Base-by-base conservation (phyloP, 2,888 invertebrate genomes). In the Xestia rhomboidea region DNA sequence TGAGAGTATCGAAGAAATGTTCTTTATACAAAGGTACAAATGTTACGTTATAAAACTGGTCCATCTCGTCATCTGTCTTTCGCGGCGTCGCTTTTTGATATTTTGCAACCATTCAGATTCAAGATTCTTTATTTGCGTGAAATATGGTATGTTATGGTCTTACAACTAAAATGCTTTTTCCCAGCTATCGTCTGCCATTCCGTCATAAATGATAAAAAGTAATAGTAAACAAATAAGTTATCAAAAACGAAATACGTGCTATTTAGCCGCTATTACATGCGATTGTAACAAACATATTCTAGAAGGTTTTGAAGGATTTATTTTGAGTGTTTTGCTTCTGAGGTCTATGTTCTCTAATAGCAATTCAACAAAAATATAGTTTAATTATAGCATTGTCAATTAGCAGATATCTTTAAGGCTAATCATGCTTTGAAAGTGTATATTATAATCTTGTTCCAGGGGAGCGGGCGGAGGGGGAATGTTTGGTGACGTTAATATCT, bases 401-500 rank as follows among this genome's bases (percentile, higher is more conserved):
- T 44, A 73, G 34, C 18, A 38, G 49, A 51, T 49, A 44, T 41
- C 41, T 74, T 30, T 21, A 24, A 27, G 7, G 24, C 18, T 63
- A 18, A 64, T 51, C 24, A 41, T 62, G 38, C 34, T 71, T 67
- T 76, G 44, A 79, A 76, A 57, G 67, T 81, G 73, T 81, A 79
- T 75, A 79, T 80, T 76, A 38, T 73, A 76, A 79, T 90, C 90
- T 89, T 73, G 87, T 93, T 92, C 92, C 97, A 92, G 96, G 94
- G 98, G 98, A 89, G 96, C 97, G 89, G 97, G 97, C 83, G 98
- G 98, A 88, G 98, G 98, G 86, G 98, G 98, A 94, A 98, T 98
- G 98, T 97, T 98, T 95, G 98, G 98, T 91, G 98, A 99, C 95
- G 98, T 98, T 94, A 99, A 99, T 97, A 99, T 99, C 97, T 99